Base-by-base conservation (phyloP, 2,888 invertebrate species). In the Lymantria monacha region DNA sequence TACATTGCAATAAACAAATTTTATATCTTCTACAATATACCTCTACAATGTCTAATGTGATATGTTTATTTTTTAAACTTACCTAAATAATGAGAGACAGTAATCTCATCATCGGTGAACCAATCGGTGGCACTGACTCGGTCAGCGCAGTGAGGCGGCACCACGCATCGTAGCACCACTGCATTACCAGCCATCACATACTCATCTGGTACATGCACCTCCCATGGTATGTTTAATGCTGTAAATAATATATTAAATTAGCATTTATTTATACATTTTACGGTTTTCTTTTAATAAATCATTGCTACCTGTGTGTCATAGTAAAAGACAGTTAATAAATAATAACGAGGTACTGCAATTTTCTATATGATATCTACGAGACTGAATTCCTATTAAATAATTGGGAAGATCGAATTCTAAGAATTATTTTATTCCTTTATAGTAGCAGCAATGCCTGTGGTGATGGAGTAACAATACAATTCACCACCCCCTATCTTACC, bases 101-200 rank as follows among this genome's bases (percentile, higher is more conserved):
- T 96, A 89, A 95, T 93, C 67, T 94, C 93, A 51, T 95, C 95
- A 69, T 96, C 96, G 81, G 96, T 96, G 59, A 96, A 94, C 98
- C 98, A 98, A 48, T 97, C 96, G 33, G 97, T 97, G 57, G 95
- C 94, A 88, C 95, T 95, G 70, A 98, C 96, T 80, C 97, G 96
- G 71, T 97, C 97, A 61, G 95, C 94, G 83, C 97, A 96, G 89
- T 96, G 97, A 67, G 95, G 94, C 42, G 98, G 97, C 74, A 98
- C 96, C 83, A 96, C 94, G 85, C 98, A 98, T 76, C 96, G 95
- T 61, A 98, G 93, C 57, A 98, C 95, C 3, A 97, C 98, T 10
- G 97, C 96, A 86, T 97, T 97, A 49, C 97, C 97, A 51, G 95
- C 93, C 87, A 97, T 96, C 74, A 97, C 97, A 90, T 97, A 97